Evolutionary conservation across 92 coral and sea anemone species (phyloP), one percentile per base, ranked within the genome.

Genomic region (Actinostola sp.): DNA sequence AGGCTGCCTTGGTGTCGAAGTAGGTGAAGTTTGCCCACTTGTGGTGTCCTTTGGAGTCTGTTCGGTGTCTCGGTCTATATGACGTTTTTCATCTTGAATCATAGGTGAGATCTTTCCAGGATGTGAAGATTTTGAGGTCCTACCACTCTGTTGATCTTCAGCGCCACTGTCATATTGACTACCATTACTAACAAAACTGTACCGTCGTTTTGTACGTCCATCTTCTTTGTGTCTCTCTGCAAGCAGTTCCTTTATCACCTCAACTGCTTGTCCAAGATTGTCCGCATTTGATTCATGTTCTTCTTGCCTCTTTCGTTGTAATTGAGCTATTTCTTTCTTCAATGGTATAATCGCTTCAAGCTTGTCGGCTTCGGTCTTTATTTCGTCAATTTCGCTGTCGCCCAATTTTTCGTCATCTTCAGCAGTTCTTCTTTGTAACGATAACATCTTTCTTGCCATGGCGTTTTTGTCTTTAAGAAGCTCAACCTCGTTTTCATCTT

Each of bases 231-330:
- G 8, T 51, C 78, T 63, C 27, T 71, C 75, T 0, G 59, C 7
- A 21, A 64, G 70, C n/a, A 90, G 80, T 5, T 87, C 90, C 9
- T 76, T 80, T 44, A 90, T 75, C 0, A 90, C 61, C 26, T 76
- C 73, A 45, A 88, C 60, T 28, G 98, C 95, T 25, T 82, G 77
- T 28, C 85, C 84, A n/a, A 94, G 86, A 66, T 72, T 78, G 31
- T 86, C 70, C 8, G 52, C 82, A 27, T 73, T 82, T n/a, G 72
- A 34, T 38, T 83, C 85, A 52, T 94, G 97, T 52, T 94, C 98
- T 55, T 84, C 68, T 29, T 87, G 87, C 41, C 98, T 63, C 39
- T 78, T 82, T 30, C 75, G 73, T 59, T 94, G 98, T 21, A 94
- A 39, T 2, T 78, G 86, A 25, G 90, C 88, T 14, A 94, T 75